Evolutionary conservation across 2,113 vertebrate genomes (phyloP).

Genomic region (Notiomystis cincta): DNA sequence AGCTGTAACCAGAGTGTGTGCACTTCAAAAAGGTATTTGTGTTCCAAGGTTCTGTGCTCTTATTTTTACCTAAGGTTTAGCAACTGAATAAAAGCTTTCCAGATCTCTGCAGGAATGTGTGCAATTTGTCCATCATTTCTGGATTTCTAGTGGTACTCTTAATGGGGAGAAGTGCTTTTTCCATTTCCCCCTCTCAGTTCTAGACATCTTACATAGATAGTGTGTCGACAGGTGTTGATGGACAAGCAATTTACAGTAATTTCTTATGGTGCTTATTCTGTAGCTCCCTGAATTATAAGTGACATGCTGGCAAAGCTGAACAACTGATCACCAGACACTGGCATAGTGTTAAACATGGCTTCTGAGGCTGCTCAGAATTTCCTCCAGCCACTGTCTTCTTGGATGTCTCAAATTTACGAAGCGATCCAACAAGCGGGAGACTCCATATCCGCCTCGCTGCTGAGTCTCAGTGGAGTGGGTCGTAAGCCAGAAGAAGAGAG

Average conservation of each 20-base stretch:
- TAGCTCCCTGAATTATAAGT: conserved; percentile 65
- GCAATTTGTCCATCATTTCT: conserved; percentile 18
- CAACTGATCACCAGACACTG: conserved; percentile 49
- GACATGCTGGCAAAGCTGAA: conserved; percentile 64
- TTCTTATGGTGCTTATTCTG: conserved; percentile 70
- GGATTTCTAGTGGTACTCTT: conserved; percentile 23
- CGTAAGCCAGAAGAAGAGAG: conserved; percentile 38
- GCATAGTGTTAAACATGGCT: conserved; percentile 68
- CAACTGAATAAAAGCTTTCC: not conserved
- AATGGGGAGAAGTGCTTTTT: conserved; percentile 43
- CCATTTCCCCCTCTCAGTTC: conserved; percentile 49
- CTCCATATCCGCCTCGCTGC: conserved; percentile 66
- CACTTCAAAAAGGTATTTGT: not conserved
- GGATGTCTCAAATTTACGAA: conserved; percentile 80
- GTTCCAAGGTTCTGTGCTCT: not conserved
- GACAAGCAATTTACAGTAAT: conserved; percentile 64
- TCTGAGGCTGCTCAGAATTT: conserved; percentile 70
- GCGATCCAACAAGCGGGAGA: conserved; percentile 75
- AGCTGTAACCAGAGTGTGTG: not conserved
- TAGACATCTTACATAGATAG: conserved; percentile 37
- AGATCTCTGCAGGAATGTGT: not conserved
- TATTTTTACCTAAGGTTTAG: not conserved
- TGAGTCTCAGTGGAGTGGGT: conserved; percentile 61
- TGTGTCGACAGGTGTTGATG: conserved; percentile 58
- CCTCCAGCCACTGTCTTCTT: conserved; percentile 75